Percentiles rank a stretch among this genome's conserved stretches.
Conservation (phyloP, 1,140 invertebrate species). For the Zaprionus camerounensis region DNA sequence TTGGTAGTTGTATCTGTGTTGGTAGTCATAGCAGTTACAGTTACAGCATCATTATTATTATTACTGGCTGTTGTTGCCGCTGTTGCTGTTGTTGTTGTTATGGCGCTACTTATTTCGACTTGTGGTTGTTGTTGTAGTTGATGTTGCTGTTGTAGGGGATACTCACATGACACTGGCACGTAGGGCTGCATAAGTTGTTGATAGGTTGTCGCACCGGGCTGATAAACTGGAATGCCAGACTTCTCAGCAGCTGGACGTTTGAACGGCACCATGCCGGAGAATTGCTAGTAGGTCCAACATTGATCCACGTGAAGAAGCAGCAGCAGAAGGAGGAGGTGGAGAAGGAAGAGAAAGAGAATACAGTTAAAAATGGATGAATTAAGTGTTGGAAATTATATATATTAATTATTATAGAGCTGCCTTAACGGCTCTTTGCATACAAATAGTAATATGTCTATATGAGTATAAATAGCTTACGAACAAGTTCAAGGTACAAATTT, state of each 20-base stretch:
- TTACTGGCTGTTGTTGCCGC: slow-evolving; percentile 70
- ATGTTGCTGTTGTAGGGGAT: slow-evolving; percentile 85
- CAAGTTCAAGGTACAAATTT: slow-evolving; percentile 49
- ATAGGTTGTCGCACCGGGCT: slow-evolving; percentile 95
- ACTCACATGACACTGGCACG: slow-evolving; percentile 97
- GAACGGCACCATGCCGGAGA: slow-evolving; percentile 97
- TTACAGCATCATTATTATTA: slow-evolving; percentile 63
- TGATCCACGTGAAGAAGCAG: not conserved
- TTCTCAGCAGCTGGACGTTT: slow-evolving; percentile 97
- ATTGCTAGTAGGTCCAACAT: slow-evolving; percentile 87
- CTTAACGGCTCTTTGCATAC: not conserved
- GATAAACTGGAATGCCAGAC: slow-evolving; percentile 97
- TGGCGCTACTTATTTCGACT: slow-evolving; percentile 62
- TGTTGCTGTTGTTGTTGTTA: slow-evolving; percentile 74
- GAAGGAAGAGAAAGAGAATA: slow-evolving; percentile 20
- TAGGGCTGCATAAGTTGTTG: slow-evolving; percentile 98
- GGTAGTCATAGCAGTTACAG: slow-evolving; percentile 70
- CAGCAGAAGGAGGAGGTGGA: slow-evolving; percentile 50
- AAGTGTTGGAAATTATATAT: not conserved
- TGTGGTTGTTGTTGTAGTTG: slow-evolving; percentile 65
- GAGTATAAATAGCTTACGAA: slow-evolving; percentile 67
- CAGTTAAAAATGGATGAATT: not conserved
- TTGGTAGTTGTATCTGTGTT: slow-evolving; percentile 56
- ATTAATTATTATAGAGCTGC: not conserved
- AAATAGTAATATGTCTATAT: not conserved